phyloP scores from a whole-genome alignment of 2,797 vertebrate genomes.

The Momotus momota region DNA sequence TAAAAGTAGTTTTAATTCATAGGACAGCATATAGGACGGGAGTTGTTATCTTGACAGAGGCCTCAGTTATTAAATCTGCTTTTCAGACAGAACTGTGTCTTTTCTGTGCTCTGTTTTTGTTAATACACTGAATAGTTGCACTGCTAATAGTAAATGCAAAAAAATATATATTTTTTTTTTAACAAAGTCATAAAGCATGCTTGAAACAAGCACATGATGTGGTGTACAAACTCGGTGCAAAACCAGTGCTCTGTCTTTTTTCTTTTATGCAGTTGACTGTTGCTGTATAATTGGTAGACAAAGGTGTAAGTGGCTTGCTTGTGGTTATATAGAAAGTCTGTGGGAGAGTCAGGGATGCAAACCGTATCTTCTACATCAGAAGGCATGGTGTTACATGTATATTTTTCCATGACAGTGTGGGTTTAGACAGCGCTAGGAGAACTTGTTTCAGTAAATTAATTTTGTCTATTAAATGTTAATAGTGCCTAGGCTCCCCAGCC shows the following conservation, averaged over 20 bases:
- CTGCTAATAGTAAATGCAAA: background rate
- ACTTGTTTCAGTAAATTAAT: background rate
- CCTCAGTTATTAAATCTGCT: background rate
- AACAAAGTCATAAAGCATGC: background rate
- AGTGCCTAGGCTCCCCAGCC: background rate
- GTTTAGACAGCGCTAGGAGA: background rate
- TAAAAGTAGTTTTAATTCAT: background rate
- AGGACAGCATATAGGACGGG: background rate
- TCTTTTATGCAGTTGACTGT: background rate
- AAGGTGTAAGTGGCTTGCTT: constrained; percentile 30
- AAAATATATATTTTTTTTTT: background rate
- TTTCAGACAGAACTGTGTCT: background rate
- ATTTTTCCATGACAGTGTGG: background rate
- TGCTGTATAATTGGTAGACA: background rate
- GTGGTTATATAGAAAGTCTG: constrained; percentile 57
- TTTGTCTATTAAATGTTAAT: background rate
- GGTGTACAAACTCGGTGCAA: background rate
- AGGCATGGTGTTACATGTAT: background rate
- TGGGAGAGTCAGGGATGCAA: constrained; percentile 27
- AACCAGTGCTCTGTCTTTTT: background rate
- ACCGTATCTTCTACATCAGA: background rate
- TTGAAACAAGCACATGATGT: background rate
- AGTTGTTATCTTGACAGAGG: background rate
- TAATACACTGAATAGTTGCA: background rate
- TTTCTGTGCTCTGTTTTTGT: background rate